Percentiles rank a stretch among this genome's conserved stretches.
phyloP scores from a whole-genome alignment of 2,797 vertebrate genomes.

The Tragelaphus oryx region DNA sequence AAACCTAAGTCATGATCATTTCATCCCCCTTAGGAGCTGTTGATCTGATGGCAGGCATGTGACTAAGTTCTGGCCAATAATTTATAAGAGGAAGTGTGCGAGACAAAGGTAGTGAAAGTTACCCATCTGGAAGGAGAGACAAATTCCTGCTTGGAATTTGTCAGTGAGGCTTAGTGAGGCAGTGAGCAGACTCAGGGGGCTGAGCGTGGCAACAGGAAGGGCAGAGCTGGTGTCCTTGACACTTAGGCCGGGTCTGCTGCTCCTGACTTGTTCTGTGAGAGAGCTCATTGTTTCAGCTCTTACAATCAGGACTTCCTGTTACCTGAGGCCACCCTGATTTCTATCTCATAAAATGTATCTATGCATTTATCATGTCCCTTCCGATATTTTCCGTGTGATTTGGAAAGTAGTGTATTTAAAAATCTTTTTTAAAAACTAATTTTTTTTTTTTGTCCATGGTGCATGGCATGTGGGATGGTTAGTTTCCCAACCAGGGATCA shows the following conservation, averaged over 20 bases:
- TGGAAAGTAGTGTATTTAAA: background rate
- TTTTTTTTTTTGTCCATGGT: background rate
- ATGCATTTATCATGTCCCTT: background rate
- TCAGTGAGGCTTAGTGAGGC: background rate
- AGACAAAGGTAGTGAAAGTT: background rate
- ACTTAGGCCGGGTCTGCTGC: background rate
- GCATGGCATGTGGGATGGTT: background rate
- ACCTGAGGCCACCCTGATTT: background rate
- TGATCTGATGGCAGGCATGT: background rate
- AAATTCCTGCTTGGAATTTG: background rate
- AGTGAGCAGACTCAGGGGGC: background rate
- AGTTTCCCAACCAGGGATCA: background rate
- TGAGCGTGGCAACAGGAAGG: background rate
- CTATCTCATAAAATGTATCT: background rate
- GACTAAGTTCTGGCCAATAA: background rate
- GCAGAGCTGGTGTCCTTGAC: background rate
- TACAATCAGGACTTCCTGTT: background rate
- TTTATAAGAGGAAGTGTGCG: background rate
- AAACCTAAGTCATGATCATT: background rate
- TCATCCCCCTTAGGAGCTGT: background rate
- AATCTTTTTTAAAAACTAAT: background rate
- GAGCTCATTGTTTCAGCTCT: background rate
- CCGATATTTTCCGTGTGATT: background rate
- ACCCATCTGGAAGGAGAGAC: background rate
- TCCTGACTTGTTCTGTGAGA: background rate